These are phyloP conservation scores for Cerceris ruficornis DNA, from an alignment of 2,888 invertebrate genomes.

Conservation along the genomic window DNA sequence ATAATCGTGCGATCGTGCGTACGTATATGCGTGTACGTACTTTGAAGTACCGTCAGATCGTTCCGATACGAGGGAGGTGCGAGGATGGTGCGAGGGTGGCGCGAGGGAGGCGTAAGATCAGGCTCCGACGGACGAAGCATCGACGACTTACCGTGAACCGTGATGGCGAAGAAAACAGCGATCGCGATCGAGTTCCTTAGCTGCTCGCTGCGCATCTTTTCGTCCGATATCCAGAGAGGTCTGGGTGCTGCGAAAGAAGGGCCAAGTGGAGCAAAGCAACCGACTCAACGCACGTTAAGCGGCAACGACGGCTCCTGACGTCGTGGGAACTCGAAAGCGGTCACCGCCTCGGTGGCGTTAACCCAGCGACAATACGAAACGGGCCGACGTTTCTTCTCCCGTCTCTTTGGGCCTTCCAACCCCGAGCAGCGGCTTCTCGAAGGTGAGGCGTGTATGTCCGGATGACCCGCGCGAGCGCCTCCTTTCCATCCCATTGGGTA, in stretches of 20 bases:
- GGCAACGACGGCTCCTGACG: not conserved
- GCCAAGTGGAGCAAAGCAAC: constrained; percentile 1
- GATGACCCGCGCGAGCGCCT: constrained; percentile 43
- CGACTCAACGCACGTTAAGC: constrained; percentile 2
- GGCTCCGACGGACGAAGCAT: too few species aligned
- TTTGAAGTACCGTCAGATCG: not conserved
- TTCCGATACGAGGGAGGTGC: too few species aligned
- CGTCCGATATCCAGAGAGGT: constrained; percentile 30
- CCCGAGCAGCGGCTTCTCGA: constrained; percentile 39
- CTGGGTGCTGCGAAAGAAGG: constrained; percentile 22
- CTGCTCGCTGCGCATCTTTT: constrained; percentile 58
- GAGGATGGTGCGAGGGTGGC: too few species aligned
- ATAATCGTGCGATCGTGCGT: not conserved
- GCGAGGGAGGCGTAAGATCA: not conserved
- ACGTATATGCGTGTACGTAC: not conserved
- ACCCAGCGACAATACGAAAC: too few species aligned
- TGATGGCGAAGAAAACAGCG: constrained; percentile 55
- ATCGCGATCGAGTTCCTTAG: constrained; percentile 56
- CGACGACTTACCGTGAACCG: constrained; percentile 55
- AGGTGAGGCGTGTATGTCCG: constrained; percentile 49
- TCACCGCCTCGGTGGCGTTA: too few species aligned
- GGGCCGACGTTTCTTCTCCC: too few species aligned
- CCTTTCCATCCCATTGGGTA: constrained; percentile 50
- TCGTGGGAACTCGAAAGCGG: not conserved
- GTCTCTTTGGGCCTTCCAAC: constrained; percentile 42